Base-by-base conservation (phyloP, 2,797 vertebrate species). In the Limosa lapponica region DNA sequence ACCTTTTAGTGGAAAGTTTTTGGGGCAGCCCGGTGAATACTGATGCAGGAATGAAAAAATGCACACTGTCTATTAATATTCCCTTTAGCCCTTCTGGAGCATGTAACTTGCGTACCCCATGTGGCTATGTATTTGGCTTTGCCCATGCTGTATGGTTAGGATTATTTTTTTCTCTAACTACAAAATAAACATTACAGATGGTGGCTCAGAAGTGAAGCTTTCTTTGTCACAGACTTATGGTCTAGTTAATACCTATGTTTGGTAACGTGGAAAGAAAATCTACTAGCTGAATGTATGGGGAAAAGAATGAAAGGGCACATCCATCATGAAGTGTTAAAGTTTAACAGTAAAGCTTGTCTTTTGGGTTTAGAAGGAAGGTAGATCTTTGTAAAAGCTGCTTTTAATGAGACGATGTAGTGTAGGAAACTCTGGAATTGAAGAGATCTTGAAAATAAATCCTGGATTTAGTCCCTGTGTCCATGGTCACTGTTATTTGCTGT, bases 351-450 rank as follows among this genome's bases (percentile, higher is more conserved):
- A 84, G 44, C 32, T 92, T 93, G 28, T 84, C 37, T 91, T 89
- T 81, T 30, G 74, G 88, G 69, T 77, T 90, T 86, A 81, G 77
- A 67, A 81, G 14, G 61, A 81, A 44, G 39, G 46, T 66, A 62
- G 54, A 30, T 84, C 37, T 84, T 80, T 41, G 57, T 57, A 87
- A 93, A 92, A 85, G n/a, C 73, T 91, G 30, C 25, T 90, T 96
- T 94, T 90, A 93, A 70, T 88, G 25, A 83, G 69, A 19, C 48
- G 32, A 4, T 78, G 14, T 52, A 82, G 34, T 44, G 6, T 24
- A 65, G 44, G 72, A 91, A 90, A 39, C 32, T 48, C 46, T 64
- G 51, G 23, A 71, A 83, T 46, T 58, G 58, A 83, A 61, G 32
- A 43, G 22, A 30, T 91, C 20, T 59, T 71, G 41, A 61, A 89